Evolutionary conservation across 2,888 invertebrate genomes (phyloP).

Genomic region (Periphyllus acericola): DNA sequence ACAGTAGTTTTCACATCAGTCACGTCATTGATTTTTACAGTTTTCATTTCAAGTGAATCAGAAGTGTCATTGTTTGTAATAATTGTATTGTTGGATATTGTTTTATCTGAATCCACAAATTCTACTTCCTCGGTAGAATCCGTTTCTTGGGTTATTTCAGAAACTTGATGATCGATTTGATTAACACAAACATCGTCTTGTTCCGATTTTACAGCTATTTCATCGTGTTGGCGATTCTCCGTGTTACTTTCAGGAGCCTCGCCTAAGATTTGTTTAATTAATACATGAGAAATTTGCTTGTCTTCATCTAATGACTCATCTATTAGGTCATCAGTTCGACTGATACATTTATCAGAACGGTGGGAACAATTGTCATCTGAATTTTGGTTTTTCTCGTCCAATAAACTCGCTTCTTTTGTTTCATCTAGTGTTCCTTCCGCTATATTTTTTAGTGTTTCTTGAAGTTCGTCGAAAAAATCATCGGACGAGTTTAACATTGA

Average conservation of each 20-base stretch:
- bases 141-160: background rate
- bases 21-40: background rate
- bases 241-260: background rate
- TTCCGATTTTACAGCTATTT: no score
- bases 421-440: conserved; percentile 57
- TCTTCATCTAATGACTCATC: background rate
- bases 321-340: no score
- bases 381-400: background rate
- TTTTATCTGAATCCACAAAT: conserved; percentile 35
- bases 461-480: conserved; percentile 54
- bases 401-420: background rate
- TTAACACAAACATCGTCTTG: no score
- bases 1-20: background rate
- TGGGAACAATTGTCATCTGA: background rate
- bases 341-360: background rate
- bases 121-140: background rate
- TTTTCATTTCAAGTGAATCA: background rate
- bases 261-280: background rate
- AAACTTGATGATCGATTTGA: background rate
- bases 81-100: background rate
- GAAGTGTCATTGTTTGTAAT: background rate
- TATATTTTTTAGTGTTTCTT: conserved; percentile 62
- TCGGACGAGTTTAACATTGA: conserved; percentile 62
- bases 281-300: background rate
- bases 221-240: background rate